Base-by-base conservation (phyloP, 2,113 vertebrate species). In the Athene cunicularia region DNA sequence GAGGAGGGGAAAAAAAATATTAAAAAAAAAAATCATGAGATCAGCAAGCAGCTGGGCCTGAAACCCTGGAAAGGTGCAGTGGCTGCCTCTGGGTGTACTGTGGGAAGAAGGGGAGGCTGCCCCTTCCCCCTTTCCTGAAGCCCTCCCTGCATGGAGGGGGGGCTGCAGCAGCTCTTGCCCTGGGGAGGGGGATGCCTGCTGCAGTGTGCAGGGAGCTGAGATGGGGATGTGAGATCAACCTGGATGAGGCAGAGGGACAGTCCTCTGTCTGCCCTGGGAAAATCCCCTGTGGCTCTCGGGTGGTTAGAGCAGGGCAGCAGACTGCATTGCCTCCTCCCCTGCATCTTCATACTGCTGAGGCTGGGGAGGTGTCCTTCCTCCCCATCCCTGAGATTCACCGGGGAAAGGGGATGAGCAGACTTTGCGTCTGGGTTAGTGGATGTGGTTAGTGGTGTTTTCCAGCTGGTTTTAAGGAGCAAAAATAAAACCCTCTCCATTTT, bases 11-110 rank as follows among this genome's bases (percentile, higher is more conserved):
- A 53, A 67, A 73, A 70, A 68, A 80, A 83, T 76, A n/a, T n/a
- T n/a, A n/a, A n/a, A 24, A 5, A 53, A 67, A 73, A 70, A 68
- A 80, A 83, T 76, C 72, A 33, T 17, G 33, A 89, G 72, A 83
- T 84, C 72, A 45, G 80, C 80, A 79, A 89, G 62, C 39, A 79
- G 28, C 60, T 86, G 81, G 56, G 60, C 63, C 66, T 92, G 88
- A 88, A 90, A 74, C 37, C 20, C 39, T 89, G 70, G 71, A 76
- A 55, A 88, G 82, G 72, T 88, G 88, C 33, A n/a, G 53, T n/a
- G 37, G 35, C 52, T 88, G 90, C 73, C 56, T 91, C 73, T 0
- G 0, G 2, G 53, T 72, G 21, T 52, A 58, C 82, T 68, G 43
- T 28, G 43, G 87, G 50, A 83, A 76, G 53, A 79, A 58, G 37